Base-by-base conservation (phyloP, 2,113 vertebrate species). In the Megaceryle maxima region DNA sequence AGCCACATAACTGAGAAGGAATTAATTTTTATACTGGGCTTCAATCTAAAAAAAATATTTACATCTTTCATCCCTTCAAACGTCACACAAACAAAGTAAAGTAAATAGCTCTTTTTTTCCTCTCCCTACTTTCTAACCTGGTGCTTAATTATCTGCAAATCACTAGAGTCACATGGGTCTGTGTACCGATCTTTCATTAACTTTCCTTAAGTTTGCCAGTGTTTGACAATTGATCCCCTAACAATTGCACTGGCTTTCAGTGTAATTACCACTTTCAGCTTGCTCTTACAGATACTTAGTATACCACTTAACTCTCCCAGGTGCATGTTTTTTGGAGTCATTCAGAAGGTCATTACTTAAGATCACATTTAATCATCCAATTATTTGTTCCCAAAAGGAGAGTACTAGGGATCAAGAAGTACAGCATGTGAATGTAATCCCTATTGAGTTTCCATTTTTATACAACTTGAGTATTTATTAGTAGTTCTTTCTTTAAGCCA, bases 151-250 rank as follows among this genome's bases (percentile, higher is more conserved):
- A 86, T 59, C 78, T 84, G 48, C 67, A 96, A 90, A 93, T 88
- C 73, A 72, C 51, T 84, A 33, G 70, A 88, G 76, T 94, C 85
- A 92, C 48, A 46, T 50, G 90, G 81, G 46, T 22, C 93, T 86
- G 57, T 90, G 69, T 90, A 87, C 73, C 2, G 11, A 83, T 82
- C 69, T 75, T 93, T 90, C 88, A 92, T 94, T 93, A 94, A 74
- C 48, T 92, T 74, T 90, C 80, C 53, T 67, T 68, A 74, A 92
- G 79, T 96, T 94, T 93, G 35, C 37, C 43, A 53, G 68, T 68
- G 53, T 92, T 94, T 96, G 88, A 96, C 96, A 94, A 83, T 72
- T 93, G 94, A 94, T 97, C 88, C 94, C 90, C 68, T 94, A 96
- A 96, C 85, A 95, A 94, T 94, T 95, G 94, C 68, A 68, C 26